Evolutionary conservation across 2,888 invertebrate species (phyloP).

Genomic region (Acrobasis suavella): DNA sequence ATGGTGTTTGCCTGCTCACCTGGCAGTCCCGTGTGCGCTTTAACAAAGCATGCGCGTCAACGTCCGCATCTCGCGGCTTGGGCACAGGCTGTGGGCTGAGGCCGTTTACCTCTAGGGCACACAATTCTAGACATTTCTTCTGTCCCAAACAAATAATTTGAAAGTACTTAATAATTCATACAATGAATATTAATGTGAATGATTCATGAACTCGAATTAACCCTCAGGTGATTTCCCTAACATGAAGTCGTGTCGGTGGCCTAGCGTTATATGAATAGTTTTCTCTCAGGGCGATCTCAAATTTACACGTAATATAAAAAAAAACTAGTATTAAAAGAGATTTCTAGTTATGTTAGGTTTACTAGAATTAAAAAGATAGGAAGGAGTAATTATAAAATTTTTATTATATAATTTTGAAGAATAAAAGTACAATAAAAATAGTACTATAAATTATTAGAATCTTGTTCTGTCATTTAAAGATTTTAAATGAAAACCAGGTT

Average conservation of each 20-base stretch:
- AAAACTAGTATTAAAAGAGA: no score
- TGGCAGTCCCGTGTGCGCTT: not conserved
- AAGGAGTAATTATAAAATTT: no score
- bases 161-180: not conserved
- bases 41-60: conserved; percentile 10
- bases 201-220: not conserved
- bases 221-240: not conserved
- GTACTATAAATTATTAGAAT: no score
- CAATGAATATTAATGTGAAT: not conserved
- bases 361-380: no score
- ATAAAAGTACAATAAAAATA: no score
- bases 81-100: no score
- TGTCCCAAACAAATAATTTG: not conserved
- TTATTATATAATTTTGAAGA: no score
- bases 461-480: no score
- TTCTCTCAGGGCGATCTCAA: no score
- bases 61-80: not conserved
- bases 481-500: no score
- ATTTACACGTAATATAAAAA: no score
- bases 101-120: conserved; percentile 30
- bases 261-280: not conserved
- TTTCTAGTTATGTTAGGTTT: no score
- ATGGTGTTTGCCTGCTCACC: not conserved
- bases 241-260: not conserved
- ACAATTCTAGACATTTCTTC: conserved; percentile 1